A percentile compares a stretch with the other conserved stretches of the same genome.
These are phyloP conservation scores for Leucoraja ocellata DNA, from an alignment of 2,797 vertebrate genomes.

Conservation along the genomic window DNA sequence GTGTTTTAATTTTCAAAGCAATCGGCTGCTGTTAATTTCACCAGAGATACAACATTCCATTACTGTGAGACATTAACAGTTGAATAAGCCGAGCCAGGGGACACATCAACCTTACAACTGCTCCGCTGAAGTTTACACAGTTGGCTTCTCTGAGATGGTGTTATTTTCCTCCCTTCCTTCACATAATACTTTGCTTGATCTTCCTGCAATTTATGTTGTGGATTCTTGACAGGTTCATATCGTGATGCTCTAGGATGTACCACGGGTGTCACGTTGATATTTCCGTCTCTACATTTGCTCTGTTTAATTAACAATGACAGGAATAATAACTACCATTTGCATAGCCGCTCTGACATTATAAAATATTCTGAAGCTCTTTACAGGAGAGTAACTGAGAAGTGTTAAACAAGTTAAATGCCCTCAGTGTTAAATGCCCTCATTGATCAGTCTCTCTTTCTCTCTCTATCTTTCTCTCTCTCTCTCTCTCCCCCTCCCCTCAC, in stretches of 20 bases:
- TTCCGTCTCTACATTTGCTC: neutral
- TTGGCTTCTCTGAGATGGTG: slow-evolving; percentile 28
- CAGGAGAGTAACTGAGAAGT: neutral
- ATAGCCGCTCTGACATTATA: neutral
- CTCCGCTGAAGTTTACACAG: slow-evolving; percentile 36
- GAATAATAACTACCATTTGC: neutral
- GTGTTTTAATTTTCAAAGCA: slow-evolving; percentile 38
- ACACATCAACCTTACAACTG: slow-evolving; percentile 31
- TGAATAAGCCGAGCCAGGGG: slow-evolving; percentile 29
- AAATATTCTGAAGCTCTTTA: neutral
- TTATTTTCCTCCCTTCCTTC: slow-evolving; percentile 7
- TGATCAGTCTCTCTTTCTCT: too few relatives aligned
- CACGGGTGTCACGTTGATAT: neutral
- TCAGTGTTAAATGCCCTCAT: neutral
- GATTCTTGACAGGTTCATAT: slow-evolving; percentile 11
- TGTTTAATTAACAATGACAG: neutral
- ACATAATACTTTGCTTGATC: slow-evolving; percentile 20
- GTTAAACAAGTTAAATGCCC: neutral
- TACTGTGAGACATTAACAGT: slow-evolving; percentile 36
- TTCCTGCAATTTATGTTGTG: slow-evolving; percentile 15
- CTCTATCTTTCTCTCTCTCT: too few relatives aligned
- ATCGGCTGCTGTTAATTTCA: slow-evolving; percentile 36
- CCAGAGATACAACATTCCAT: slow-evolving; percentile 38
- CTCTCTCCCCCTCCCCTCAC: too few relatives aligned
- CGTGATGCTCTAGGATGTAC: neutral